These are phyloP conservation scores for Drosophila tristis DNA, from an alignment of 1,140 invertebrate species.

Conservation along the genomic window DNA sequence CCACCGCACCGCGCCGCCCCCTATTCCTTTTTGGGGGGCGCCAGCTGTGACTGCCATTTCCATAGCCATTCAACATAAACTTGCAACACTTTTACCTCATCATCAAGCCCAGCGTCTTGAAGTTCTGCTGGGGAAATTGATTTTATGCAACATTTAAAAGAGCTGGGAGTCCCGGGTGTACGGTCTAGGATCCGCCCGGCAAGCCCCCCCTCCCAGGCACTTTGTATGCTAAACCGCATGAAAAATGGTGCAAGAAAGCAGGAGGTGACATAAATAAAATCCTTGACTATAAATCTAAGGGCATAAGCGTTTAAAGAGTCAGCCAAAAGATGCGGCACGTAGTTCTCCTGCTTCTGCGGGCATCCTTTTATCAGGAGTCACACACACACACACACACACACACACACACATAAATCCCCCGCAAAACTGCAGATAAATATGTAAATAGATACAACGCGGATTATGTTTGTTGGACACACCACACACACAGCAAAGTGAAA, in stretches of 20 bases:
- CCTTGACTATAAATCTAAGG: slow-evolving; percentile 79
- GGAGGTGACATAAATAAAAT: slow-evolving; percentile 78
- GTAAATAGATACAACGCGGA: slow-evolving; percentile 79
- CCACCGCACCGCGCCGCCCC: not conserved
- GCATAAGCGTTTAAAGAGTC: slow-evolving; percentile 76
- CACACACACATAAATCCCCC: slow-evolving; percentile 26
- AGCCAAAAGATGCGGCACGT: slow-evolving; percentile 50
- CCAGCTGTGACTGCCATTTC: slow-evolving; percentile 42
- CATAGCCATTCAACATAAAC: slow-evolving; percentile 47
- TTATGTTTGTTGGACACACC: slow-evolving; percentile 50
- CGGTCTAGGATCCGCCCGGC: not conserved
- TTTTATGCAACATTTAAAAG: slow-evolving; percentile 68
- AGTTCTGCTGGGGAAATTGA: slow-evolving; percentile 64
- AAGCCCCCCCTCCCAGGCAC: too few relatives aligned
- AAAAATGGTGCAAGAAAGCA: slow-evolving; percentile 56
- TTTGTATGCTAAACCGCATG: slow-evolving; percentile 69
- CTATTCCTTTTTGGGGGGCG: slow-evolving; percentile 2
- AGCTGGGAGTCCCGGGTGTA: not conserved
- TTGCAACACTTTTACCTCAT: slow-evolving; percentile 79
- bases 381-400: slow-evolving; percentile 16
- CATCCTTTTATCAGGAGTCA: slow-evolving; percentile 7
- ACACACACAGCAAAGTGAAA: slow-evolving; percentile 63
- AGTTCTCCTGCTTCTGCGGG: slow-evolving; percentile 1
- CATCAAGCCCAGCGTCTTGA: slow-evolving; percentile 46
- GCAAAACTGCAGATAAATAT: slow-evolving; percentile 74